A percentile compares a stretch with the other conserved stretches of the same genome.
Conservation (phyloP, 2,113 vertebrate genomes). For the Dendrocopos noguchii region DNA sequence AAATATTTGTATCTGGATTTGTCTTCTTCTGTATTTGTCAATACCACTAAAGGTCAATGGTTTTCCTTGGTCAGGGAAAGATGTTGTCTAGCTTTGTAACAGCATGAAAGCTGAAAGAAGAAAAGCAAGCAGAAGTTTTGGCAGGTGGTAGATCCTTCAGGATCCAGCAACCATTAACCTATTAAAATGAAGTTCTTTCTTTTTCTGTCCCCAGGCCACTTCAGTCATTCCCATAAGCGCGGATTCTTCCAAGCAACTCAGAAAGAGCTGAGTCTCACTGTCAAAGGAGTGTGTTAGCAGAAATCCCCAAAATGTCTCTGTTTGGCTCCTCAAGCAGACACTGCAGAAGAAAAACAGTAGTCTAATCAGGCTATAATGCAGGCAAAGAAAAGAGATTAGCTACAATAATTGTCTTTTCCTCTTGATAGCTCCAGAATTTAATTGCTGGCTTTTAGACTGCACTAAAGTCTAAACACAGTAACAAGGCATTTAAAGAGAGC, state of each 20-base stretch:
- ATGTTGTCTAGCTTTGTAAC: slow-evolving; percentile 18
- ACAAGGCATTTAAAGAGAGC: neutral
- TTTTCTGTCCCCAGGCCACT: slow-evolving; percentile 49
- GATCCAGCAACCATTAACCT: slow-evolving; percentile 49
- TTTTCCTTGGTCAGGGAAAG: slow-evolving; percentile 41
- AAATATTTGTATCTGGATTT: slow-evolving; percentile 71
- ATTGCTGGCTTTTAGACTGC: neutral
- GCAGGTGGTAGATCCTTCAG: slow-evolving; percentile 8
- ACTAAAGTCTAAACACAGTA: neutral
- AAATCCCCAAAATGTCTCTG: neutral
- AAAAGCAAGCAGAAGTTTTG: slow-evolving; percentile 44
- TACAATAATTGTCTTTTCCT: neutral
- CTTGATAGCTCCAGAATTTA: neutral
- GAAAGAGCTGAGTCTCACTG: neutral
- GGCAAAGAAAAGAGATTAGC: neutral
- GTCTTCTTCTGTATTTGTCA: slow-evolving; percentile 65
- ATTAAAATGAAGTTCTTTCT: slow-evolving; percentile 29
- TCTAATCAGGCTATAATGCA: neutral
- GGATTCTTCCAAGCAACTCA: neutral
- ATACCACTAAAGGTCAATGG: slow-evolving; percentile 53
- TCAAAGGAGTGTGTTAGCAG: neutral
- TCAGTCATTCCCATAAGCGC: neutral
- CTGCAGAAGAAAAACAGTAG: neutral
- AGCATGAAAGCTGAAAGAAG: slow-evolving; percentile 23
- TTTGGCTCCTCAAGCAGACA: neutral